Base-by-base conservation (phyloP, 2,797 vertebrate genomes). In the Neosilurus hyrtlii region DNA sequence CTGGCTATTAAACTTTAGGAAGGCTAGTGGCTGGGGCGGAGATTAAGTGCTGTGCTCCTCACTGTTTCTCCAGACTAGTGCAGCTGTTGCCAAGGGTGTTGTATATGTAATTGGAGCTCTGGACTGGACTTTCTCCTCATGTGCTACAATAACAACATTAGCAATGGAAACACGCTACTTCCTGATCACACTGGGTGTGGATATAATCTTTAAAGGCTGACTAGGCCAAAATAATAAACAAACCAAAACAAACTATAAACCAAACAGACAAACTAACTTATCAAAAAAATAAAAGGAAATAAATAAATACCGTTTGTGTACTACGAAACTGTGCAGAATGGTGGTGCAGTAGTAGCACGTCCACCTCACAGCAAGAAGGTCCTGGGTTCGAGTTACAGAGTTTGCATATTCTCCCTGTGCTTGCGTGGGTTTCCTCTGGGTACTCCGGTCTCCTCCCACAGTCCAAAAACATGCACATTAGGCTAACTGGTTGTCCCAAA, bases 151-250 rank as follows among this genome's bases (percentile, higher is more conserved):
- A 83, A 67, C 71, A 82, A 18, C 68, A 71, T 51, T 67, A 75
- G 76, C 51, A 85, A 66, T 83, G 75, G 57, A 78, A 87, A 85
- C 79, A 86, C n/a, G 70, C 15, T 37, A 74, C 43, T 49, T 83
- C 59, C 56, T 63, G 79, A 66, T 83, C 84, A 87, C 20, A 70
- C 70, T 26, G 80, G 70, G 74, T 83, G 79, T 82, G 86, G 74
- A 82, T 79, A 26, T 61, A 54, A 56, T 80, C 51, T 16, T 61
- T 51, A 67, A 37, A 75, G 57, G 63, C 30, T 16, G 5, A 30
- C 15, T 11, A 26, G 4, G 20, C 4, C 30, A 43, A 76, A 61
- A 61, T n/a, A 76, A 76, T 24, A 61, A 78, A 18, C 43, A 20
- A 52, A 52, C 61, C n/a, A 52, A 63, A 65, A 65, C 43, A 43